Evolutionary conservation across 2,113 vertebrate species (phyloP).

Genomic region (Lynx canadensis): DNA sequence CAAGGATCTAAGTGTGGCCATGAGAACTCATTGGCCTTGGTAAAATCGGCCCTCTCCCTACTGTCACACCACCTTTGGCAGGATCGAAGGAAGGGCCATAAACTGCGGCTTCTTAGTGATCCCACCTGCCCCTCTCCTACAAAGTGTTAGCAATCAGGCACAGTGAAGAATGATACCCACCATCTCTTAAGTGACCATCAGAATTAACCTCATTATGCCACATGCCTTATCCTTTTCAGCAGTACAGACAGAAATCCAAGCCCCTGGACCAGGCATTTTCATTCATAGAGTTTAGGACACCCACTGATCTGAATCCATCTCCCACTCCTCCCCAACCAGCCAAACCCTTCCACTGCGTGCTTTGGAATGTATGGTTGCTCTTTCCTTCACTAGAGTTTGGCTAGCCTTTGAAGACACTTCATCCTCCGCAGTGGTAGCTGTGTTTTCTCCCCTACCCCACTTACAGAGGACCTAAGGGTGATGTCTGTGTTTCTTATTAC

Average conservation of each 20-base stretch:
- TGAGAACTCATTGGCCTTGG: not conserved
- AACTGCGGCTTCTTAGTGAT: not conserved
- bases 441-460: not conserved
- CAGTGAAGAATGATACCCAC: not conserved
- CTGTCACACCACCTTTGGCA: not conserved
- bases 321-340: not conserved
- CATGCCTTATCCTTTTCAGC: not conserved
- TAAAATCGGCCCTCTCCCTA: not conserved
- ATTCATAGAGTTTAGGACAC: not conserved
- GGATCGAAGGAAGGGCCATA: not conserved
- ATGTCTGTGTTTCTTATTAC: not conserved
- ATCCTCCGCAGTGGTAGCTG: not conserved
- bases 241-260: not conserved
- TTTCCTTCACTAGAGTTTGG: not conserved
- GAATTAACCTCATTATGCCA: constrained; percentile 14
- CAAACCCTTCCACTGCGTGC: not conserved
- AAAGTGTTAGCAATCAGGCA: not conserved
- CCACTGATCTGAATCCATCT: not conserved
- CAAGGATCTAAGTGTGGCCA: not conserved
- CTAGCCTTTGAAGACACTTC: not conserved
- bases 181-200: not conserved
- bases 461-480: not conserved
- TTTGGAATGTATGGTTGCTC: not conserved
- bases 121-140: not conserved
- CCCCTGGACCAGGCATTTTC: not conserved